Evolutionary conservation across 1,140 invertebrate genomes (phyloP), one percentile per base, ranked within the genome.

Genomic region (Eurosta solidaginis): DNA sequence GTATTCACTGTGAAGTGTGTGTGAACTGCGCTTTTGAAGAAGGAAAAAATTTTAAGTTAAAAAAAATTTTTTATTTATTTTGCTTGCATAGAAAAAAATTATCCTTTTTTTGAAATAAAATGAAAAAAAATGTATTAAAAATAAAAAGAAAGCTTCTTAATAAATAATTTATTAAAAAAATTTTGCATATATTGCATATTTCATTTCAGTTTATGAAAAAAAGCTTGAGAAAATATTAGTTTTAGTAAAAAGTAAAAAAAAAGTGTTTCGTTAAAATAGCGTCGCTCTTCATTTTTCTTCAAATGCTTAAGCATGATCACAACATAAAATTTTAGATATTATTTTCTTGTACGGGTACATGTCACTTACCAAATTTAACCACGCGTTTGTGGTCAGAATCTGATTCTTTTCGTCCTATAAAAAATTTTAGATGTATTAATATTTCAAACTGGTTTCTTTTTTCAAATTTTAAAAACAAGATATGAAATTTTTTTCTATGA

Each of bases 361-460:
- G 90, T 89, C 90, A 96, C 96, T 96, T 93, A 97, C 96, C 95
- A 97, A 92, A 91, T 97, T 96, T 84, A 97, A 93, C 96, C 96
- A 98, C 88, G 96, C 94, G 91, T 97, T 97, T 89, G 96, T 97
- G 86, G 96, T 96, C 87, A 98, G 92, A 89, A 97, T 96, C 92
- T 98, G 96, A 92, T 93, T 93, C 91, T 93, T 93, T 92, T 93
- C 92, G 89, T 93, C 92, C 92, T 93, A 92, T 83, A 92, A 87
- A 59, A 52, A 80, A 76, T 77, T 63, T 76, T 63, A 45, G 52
- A 54, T 22, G 36, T 22, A 76, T 52, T 78, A 54, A 74, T 80
- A 52, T 52, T 20, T 68, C 59, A 40, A 68, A 80, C 77, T 79
- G 76, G 33, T 76, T 78, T 76, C 73, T 52, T 78, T 68, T 78